Conservation (phyloP, 2,888 invertebrate genomes). For the Agrotis puta region DNA sequence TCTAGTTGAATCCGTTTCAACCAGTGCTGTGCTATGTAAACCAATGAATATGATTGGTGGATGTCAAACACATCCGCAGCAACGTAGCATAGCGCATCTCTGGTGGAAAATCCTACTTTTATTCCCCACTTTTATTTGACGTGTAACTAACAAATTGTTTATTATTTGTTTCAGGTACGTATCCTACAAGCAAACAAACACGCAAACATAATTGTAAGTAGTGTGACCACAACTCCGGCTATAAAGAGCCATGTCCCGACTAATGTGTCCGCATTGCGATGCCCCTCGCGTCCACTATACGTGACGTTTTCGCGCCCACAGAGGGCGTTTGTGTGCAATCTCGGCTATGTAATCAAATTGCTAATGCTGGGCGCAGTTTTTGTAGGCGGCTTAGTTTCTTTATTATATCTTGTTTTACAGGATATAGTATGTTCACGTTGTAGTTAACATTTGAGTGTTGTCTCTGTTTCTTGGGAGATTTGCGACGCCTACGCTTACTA, state of each 20-base stretch:
- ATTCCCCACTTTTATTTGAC: background rate
- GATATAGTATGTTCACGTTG: slow-evolving; percentile 52
- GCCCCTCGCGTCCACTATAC: slow-evolving; percentile 73
- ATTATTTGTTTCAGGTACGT: slow-evolving; percentile 72
- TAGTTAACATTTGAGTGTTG: slow-evolving; percentile 59
- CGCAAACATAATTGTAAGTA: slow-evolving; percentile 55
- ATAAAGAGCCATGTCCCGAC: slow-evolving; percentile 48
- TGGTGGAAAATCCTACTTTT: too few relatives aligned
- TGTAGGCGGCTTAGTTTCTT: slow-evolving; percentile 62
- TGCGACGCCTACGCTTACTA: slow-evolving; percentile 47
- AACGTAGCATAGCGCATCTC: too few relatives aligned
- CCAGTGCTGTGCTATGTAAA: too few relatives aligned
- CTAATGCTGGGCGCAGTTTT: slow-evolving; percentile 72
- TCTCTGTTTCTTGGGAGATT: slow-evolving; percentile 52
- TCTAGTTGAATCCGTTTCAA: too few relatives aligned
- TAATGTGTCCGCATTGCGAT: slow-evolving; percentile 71
- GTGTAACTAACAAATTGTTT: slow-evolving; percentile 31
- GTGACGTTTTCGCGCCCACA: slow-evolving; percentile 79
- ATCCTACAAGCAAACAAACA: slow-evolving; percentile 46
- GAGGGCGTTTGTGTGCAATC: slow-evolving; percentile 77
- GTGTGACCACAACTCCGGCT: slow-evolving; percentile 52
- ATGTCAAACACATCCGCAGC: too few relatives aligned
- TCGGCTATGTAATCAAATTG: slow-evolving; percentile 77
- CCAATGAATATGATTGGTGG: too few relatives aligned
- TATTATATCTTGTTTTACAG: slow-evolving; percentile 59